Percentiles rank a stretch among this genome's conserved stretches.
These are phyloP conservation scores for Symphodus melops DNA, from an alignment of 2,113 vertebrate genomes.

Conservation along the genomic window DNA sequence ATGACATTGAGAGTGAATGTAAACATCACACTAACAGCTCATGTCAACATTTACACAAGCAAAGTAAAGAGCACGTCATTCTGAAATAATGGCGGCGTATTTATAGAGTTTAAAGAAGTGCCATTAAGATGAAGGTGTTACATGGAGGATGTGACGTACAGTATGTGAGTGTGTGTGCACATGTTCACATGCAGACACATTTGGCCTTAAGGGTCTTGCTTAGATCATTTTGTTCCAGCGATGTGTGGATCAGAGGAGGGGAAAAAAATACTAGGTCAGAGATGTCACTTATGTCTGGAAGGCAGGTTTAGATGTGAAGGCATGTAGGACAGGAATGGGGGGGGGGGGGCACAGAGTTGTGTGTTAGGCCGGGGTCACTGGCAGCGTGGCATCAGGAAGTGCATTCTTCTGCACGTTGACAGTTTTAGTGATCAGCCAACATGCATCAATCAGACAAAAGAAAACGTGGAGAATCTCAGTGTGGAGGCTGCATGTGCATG, in stretches of 20 bases:
- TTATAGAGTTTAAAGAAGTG: neutral
- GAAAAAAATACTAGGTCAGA: neutral
- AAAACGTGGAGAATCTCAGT: slow-evolving; percentile 50
- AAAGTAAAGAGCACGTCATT: slow-evolving; percentile 4
- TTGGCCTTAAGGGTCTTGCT: neutral
- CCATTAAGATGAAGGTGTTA: neutral
- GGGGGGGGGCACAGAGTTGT: too few species aligned
- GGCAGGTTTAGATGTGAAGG: neutral
- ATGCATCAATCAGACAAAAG: slow-evolving; percentile 11
- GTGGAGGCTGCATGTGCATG: slow-evolving; percentile 10
- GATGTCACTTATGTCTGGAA: slow-evolving; percentile 20
- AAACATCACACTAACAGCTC: slow-evolving; percentile 12
- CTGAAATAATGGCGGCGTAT: neutral
- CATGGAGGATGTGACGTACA: neutral
- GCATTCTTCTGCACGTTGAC: neutral
- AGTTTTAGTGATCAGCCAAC: slow-evolving; percentile 1
- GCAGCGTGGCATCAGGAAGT: neutral
- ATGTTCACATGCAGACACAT: neutral
- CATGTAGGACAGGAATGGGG: neutral
- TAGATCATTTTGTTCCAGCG: slow-evolving; percentile 26
- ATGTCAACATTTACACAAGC: slow-evolving; percentile 39
- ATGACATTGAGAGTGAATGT: slow-evolving; percentile 15
- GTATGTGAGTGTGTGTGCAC: neutral
- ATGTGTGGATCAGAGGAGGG: neutral
- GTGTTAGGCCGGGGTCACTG: neutral